Conservation (phyloP, 2,113 vertebrate genomes). For the Thinocorus orbignyianus region DNA sequence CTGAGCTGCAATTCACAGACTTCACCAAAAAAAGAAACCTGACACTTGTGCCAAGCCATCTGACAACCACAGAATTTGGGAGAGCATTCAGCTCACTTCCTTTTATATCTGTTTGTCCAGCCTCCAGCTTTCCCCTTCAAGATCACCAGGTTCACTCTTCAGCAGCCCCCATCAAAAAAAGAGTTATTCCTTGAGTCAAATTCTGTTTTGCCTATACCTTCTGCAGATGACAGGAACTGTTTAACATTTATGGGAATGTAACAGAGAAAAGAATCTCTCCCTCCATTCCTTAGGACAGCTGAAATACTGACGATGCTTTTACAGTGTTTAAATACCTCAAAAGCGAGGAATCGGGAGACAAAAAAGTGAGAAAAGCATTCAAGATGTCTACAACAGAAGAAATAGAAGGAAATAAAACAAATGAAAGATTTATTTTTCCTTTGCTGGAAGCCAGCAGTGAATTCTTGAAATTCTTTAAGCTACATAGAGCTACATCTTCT, state of each 20-base stretch:
- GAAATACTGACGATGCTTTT: neutral
- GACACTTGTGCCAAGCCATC: neutral
- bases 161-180: neutral
- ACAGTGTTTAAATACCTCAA: neutral
- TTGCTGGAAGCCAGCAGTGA: neutral
- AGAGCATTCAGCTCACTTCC: neutral
- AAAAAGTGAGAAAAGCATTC: slow-evolving; percentile 28
- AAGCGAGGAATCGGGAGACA: neutral
- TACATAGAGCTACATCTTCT: neutral
- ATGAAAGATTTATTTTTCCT: slow-evolving; percentile 14
- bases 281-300: neutral
- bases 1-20: neutral
- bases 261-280: neutral
- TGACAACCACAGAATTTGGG: slow-evolving; percentile 23
- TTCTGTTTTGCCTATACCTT: neutral
- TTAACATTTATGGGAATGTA: neutral
- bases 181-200: neutral
- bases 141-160: neutral
- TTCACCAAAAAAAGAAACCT: slow-evolving; percentile 2
- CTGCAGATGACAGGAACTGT: neutral
- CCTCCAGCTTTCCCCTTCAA: slow-evolving; percentile 4
- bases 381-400: neutral
- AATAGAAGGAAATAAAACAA: neutral
- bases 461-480: slow-evolving; percentile 13
- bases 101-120: slow-evolving; percentile 1